Evolutionary conservation across 1,140 invertebrate genomes (phyloP).

Genomic region (Proales similis): DNA sequence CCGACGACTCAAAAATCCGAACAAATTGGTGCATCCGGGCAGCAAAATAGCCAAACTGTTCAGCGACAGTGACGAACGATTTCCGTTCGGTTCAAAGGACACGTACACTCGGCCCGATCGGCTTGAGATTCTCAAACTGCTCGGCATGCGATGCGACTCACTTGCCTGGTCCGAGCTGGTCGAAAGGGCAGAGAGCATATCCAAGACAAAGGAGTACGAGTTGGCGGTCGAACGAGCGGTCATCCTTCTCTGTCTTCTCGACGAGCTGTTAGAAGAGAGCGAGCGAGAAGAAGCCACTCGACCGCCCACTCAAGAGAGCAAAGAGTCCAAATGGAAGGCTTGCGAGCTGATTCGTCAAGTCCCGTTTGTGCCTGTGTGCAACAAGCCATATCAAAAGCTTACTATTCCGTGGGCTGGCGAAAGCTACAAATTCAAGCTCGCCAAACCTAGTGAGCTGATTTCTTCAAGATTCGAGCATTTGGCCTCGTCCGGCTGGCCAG

Average conservation of each 20-base stretch:
- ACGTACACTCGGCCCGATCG: constrained; percentile 20
- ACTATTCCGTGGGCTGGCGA: constrained; percentile 19
- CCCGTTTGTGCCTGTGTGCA: constrained; percentile 16
- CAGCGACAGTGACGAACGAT: constrained; percentile 13
- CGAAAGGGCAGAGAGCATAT: constrained; percentile 21
- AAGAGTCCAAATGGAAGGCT: constrained; percentile 1
- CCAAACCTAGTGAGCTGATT: constrained; percentile 29
- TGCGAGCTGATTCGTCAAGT: constrained; percentile 2
- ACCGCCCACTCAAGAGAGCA: neutral
- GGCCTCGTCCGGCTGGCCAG: neutral
- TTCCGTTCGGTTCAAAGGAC: constrained; percentile 33
- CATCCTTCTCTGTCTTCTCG: constrained; percentile 9
- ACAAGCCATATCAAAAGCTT: constrained; percentile 30
- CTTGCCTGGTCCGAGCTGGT: constrained; percentile 19
- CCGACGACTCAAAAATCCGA: constrained; percentile 12
- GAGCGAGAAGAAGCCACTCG: neutral
- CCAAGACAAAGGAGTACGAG: constrained; percentile 19
- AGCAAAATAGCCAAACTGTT: constrained; percentile 16
- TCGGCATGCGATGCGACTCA: constrained; percentile 35
- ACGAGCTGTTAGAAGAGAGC: constrained; percentile 5
- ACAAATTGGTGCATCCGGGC: constrained; percentile 34
- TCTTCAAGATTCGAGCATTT: constrained; percentile 12
- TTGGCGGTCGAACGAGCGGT: constrained; percentile 15
- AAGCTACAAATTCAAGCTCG: constrained; percentile 7
- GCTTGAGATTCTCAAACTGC: constrained; percentile 24